Percentiles rank a stretch among this genome's conserved stretches.
phyloP scores from a whole-genome alignment of 2,797 vertebrate species.

The Gallinago solitaria region DNA sequence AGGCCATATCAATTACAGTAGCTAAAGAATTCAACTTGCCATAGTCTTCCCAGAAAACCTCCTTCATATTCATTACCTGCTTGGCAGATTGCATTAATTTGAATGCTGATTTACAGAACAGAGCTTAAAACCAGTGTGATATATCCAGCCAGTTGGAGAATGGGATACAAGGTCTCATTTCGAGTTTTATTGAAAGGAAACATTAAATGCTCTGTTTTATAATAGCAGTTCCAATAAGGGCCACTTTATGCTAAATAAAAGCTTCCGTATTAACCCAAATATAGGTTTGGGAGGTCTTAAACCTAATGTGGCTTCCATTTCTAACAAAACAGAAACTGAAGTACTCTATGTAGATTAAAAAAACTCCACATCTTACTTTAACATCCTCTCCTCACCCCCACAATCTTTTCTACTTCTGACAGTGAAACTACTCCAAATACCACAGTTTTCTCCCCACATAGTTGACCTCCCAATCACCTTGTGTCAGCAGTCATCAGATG shows the following conservation, averaged over 20 bases:
- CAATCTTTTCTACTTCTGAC: background rate
- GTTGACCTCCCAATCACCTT: background rate
- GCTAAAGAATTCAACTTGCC: background rate
- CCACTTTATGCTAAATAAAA: background rate
- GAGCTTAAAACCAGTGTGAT: background rate
- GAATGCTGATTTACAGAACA: constrained; percentile 9
- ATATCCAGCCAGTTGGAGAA: background rate
- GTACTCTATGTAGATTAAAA: background rate
- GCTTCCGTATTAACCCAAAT: background rate
- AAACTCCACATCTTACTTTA: background rate
- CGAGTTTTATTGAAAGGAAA: constrained; percentile 9
- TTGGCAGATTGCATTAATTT: constrained; percentile 3
- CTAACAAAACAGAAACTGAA: background rate
- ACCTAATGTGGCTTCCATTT: background rate
- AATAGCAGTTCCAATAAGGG: background rate
- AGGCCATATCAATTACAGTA: background rate
- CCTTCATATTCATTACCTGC: constrained; percentile 9
- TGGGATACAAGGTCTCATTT: background rate
- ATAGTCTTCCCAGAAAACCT: background rate
- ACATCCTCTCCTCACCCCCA: background rate
- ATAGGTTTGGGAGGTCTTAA: background rate
- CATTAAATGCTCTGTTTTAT: background rate
- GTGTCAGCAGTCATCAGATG: background rate
- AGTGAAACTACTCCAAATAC: background rate
- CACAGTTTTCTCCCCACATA: background rate